Conservation (phyloP, 2,797 vertebrate species). For the Oreortyx pictus region DNA sequence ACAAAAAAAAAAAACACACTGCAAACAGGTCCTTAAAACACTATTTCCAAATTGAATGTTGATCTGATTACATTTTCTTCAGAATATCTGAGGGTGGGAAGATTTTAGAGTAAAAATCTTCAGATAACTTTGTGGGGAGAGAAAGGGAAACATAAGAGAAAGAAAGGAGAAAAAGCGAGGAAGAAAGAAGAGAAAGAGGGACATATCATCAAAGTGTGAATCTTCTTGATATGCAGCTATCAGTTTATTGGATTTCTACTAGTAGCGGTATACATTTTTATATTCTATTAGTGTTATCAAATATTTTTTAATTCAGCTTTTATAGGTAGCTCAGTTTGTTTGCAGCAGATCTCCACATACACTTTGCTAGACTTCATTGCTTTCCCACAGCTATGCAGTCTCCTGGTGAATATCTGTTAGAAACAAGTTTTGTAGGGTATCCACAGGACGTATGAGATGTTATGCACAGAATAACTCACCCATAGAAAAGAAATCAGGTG, state of each 20-base stretch:
- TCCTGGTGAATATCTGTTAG: neutral
- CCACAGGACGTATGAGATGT: neutral
- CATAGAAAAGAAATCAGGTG: neutral
- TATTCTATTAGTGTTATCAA: neutral
- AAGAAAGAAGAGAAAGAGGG: neutral
- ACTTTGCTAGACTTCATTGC: neutral
- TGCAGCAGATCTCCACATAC: neutral
- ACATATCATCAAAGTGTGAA: neutral
- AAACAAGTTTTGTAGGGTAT: neutral
- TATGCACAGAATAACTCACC: neutral
- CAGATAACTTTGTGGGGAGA: neutral
- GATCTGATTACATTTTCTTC: neutral
- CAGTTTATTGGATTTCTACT: neutral
- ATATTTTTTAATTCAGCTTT: neutral
- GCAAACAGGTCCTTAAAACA: neutral
- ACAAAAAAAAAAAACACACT: neutral
- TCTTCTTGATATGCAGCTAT: neutral
- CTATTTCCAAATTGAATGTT: too few relatives aligned
- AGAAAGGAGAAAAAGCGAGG: rapidly evolving
- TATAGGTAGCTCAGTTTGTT: neutral
- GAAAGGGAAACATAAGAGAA: neutral
- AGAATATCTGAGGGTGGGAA: rapidly evolving
- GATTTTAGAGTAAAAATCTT: neutral
- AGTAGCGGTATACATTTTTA: neutral
- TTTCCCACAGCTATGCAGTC: neutral